phyloP scores from a whole-genome alignment of 2,113 vertebrate species.

The Chascanopsetta lugubris region DNA sequence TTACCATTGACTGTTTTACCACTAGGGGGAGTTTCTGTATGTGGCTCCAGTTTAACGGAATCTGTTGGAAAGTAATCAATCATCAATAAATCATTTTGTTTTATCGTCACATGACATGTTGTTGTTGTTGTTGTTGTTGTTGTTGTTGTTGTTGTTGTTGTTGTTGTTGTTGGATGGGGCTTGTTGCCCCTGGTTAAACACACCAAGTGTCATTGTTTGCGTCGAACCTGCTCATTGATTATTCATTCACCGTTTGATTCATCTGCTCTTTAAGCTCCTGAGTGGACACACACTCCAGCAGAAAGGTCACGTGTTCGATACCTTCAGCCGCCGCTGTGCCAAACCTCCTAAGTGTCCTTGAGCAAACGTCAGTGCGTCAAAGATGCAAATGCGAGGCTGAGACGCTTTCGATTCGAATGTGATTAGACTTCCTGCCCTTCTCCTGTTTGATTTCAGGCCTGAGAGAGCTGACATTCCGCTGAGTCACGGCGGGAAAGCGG shows the following conservation, averaged over 20 bases:
- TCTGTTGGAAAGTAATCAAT: not conserved
- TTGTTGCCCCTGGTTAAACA: too few species aligned
- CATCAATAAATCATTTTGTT: not conserved
- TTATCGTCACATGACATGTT: not conserved
- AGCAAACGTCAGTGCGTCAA: not conserved
- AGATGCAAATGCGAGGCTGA: conserved; percentile 1
- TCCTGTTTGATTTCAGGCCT: not conserved
- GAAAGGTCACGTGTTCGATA: conserved; percentile 13
- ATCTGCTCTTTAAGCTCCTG: not conserved
- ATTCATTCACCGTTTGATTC: conserved; percentile 26
- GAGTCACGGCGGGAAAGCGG: not conserved
- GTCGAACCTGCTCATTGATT: not conserved
- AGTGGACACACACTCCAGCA: not conserved
- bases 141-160: too few species aligned
- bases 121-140: too few species aligned
- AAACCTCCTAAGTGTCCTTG: not conserved
- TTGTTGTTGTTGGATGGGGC: too few species aligned
- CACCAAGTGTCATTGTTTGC: not conserved
- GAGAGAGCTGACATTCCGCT: not conserved
- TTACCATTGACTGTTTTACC: too few species aligned
- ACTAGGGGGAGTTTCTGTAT: too few species aligned
- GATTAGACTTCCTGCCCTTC: not conserved
- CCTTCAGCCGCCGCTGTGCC: not conserved
- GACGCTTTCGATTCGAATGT: not conserved
- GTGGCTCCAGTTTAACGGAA: not conserved